A percentile compares a stretch with the other conserved stretches of the same genome.
Evolutionary conservation across 2,888 invertebrate species (phyloP).

Genomic region (Notodonta dromedarius): DNA sequence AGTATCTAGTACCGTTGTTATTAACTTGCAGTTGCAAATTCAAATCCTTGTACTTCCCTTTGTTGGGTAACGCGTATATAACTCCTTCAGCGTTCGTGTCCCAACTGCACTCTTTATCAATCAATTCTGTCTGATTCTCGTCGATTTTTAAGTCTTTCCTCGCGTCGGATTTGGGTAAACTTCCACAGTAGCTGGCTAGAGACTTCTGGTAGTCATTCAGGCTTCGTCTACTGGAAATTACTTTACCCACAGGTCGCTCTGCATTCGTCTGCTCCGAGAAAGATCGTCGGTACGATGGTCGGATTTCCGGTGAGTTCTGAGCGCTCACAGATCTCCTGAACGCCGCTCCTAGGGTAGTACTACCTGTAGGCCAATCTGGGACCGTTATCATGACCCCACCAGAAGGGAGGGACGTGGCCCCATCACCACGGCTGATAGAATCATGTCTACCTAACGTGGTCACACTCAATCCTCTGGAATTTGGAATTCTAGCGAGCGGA

Average conservation of each 20-base stretch:
- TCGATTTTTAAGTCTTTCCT: slow-evolving; percentile 60
- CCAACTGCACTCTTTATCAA: slow-evolving; percentile 85
- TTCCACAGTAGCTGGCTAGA: slow-evolving; percentile 67
- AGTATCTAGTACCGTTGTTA: slow-evolving; percentile 77
- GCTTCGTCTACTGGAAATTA: slow-evolving; percentile 76
- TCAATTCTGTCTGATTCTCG: slow-evolving; percentile 74
- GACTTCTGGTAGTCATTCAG: slow-evolving; percentile 77
- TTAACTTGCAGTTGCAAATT: slow-evolving; percentile 79
- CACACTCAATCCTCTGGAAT: slow-evolving; percentile 73
- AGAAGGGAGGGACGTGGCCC: slow-evolving; percentile 75
- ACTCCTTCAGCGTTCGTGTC: slow-evolving; percentile 83
- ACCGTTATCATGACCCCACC: slow-evolving; percentile 86
- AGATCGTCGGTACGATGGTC: slow-evolving; percentile 75
- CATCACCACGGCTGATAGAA: slow-evolving; percentile 61
- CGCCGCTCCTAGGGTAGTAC: slow-evolving; percentile 59
- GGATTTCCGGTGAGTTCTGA: slow-evolving; percentile 75
- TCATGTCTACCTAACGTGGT: slow-evolving; percentile 77
- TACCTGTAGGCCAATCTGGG: slow-evolving; percentile 84
- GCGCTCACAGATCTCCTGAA: slow-evolving; percentile 73
- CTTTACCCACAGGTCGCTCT: slow-evolving; percentile 72
- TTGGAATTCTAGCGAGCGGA: slow-evolving; percentile 66
- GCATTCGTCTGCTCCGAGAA: slow-evolving; percentile 76
- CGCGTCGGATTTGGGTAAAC: slow-evolving; percentile 55
- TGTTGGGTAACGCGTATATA: slow-evolving; percentile 79
- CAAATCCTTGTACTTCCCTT: slow-evolving; percentile 79